Base-by-base conservation (phyloP, 1,140 invertebrate genomes). In the Orchesella cincta region DNA sequence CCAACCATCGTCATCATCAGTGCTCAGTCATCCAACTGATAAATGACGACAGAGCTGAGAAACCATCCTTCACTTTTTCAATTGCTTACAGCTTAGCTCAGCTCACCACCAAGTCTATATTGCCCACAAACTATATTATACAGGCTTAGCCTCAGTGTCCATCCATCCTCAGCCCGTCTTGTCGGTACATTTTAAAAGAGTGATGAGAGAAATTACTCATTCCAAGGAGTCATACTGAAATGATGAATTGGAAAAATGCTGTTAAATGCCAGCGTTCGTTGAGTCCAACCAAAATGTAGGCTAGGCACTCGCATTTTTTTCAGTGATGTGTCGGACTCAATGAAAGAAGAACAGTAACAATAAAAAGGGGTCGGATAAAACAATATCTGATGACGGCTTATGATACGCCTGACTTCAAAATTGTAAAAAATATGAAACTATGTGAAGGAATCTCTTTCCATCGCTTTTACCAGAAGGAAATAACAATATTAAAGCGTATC, bases 141-240 rank as follows among this genome's bases (percentile, higher is more conserved):
- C 12, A 67, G 29, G 31, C 14, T 1, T 67, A 33, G 29, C 3
- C 12, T 26, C 14, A 33, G 62, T 67, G 62, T 67, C 28, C 54
- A 46, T 46, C 12, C 23, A 67, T 67, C 62, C 26, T 31, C 62
- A 67, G 54, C 3, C 26, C 28, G 62, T n/a, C n/a, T n/a, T n/a
- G n/a, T 67, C 62, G 62, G 62, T 67, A 31, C 62, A 67, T 23
- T 67, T 67, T 67, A 33, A 67, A 29, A 29, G 62, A 67, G 62
- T 67, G 62, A 67, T 67, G 62, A 67, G 62, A 67, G 62, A 67
- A 67, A 67, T 67, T 67, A 67, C 62, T 67, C 62, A 67, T 67
- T 67, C 62, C 62, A 33, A 67, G n/a, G 31, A 67, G 62, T 29
- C 62, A 67, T 26, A 67, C 33, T 3, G 23, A 29, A 33, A 67